These are phyloP conservation scores for Alosa sapidissima DNA, from an alignment of 2,797 vertebrate species.

Conservation along the genomic window DNA sequence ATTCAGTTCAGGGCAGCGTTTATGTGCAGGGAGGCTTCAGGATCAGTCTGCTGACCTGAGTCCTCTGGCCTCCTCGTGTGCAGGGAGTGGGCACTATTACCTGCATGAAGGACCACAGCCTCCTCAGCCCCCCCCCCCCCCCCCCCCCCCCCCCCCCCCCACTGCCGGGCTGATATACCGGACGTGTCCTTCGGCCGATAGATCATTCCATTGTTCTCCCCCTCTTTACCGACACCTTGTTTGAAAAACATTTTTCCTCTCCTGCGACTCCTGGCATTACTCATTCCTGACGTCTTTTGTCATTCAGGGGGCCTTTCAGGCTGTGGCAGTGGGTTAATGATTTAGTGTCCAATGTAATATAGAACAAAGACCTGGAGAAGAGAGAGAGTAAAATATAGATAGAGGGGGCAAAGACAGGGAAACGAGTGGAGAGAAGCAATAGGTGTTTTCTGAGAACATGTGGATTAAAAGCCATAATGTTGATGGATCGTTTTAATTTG, in stretches of 20 bases:
- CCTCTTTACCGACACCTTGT: conserved; percentile 12
- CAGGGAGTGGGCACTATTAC: conserved; percentile 35
- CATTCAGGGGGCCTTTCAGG: conserved; percentile 37
- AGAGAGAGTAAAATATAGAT: conserved; percentile 30
- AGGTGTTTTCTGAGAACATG: conserved; percentile 54
- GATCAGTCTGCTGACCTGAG: not conserved
- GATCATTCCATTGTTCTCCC: conserved; percentile 27
- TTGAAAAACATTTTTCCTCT: conserved; percentile 14
- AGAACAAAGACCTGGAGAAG: conserved; percentile 44
- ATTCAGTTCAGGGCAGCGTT: not conserved
- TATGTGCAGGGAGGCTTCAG: not conserved
- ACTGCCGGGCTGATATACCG: not conserved
- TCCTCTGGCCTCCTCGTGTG: not conserved
- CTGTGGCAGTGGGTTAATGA: conserved; percentile 54
- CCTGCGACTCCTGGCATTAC: conserved; percentile 28
- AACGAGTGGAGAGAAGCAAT: conserved; percentile 45
- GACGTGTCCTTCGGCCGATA: not conserved
- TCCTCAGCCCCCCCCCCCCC: not conserved
- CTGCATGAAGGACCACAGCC: conserved; percentile 7
- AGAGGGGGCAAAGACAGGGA: conserved; percentile 33
- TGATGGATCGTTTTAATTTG: conserved; percentile 59
- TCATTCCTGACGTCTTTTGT: conserved; percentile 43
- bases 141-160: not conserved
- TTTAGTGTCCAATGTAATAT: conserved; percentile 52
- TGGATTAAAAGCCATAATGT: conserved; percentile 55